Conservation (phyloP, 2,888 invertebrate species). For the Callinectes sapidus region DNA sequence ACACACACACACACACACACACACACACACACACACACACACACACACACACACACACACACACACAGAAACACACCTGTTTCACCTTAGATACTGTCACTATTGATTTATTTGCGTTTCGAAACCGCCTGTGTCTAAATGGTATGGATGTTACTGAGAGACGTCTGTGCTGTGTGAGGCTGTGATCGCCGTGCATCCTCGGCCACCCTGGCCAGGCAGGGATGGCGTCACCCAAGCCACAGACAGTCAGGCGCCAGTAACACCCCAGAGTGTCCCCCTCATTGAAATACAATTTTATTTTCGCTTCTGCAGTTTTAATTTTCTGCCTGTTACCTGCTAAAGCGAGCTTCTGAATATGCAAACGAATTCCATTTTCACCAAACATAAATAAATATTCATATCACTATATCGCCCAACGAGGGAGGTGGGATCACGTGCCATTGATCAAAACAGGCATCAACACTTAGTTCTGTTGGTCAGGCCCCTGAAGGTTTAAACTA, state of each 20-base stretch:
- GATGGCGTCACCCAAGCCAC: neutral
- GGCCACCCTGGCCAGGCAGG: neutral
- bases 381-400: constrained; percentile 37
- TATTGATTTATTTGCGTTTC: neutral
- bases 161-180: neutral
- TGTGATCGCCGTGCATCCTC: neutral
- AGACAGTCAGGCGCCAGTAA: neutral
- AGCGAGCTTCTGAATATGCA: constrained; percentile 22
- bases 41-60: neutral
- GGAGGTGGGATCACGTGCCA: constrained; percentile 22
- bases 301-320: constrained; percentile 35
- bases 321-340: constrained; percentile 36
- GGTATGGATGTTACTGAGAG: neutral
- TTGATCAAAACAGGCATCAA: neutral
- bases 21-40: neutral
- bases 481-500: neutral
- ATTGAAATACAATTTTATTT: constrained; percentile 37
- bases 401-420: constrained; percentile 21
- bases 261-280: constrained; percentile 28
- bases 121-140: neutral
- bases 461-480: constrained; percentile 9
- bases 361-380: constrained; percentile 37
- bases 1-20: neutral
- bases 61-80: neutral
- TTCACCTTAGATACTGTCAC: neutral